Conservation (phyloP, 2,888 invertebrate species). For the Mesodorylaimus sp. region DNA sequence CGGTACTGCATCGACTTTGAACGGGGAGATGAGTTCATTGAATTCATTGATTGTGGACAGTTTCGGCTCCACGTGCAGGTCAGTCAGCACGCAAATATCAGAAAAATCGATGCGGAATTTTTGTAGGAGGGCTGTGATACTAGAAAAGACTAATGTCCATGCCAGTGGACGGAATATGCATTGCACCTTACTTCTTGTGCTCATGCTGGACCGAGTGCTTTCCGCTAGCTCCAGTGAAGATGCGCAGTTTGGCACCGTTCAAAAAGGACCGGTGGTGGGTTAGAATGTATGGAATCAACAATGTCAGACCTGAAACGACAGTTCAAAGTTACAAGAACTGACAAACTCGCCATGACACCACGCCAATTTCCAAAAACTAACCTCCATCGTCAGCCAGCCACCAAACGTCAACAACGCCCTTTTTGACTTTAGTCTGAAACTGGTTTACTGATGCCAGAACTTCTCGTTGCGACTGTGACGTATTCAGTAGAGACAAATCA, state of each 20-base stretch:
- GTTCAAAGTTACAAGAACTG: too few species aligned
- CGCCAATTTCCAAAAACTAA: too few species aligned
- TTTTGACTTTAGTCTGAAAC: conserved; percentile 22
- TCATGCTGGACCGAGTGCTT: conserved; percentile 24
- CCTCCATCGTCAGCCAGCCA: conserved; percentile 83
- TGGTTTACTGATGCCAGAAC: too few species aligned
- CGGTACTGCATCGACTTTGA: not conserved
- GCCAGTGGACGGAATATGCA: not conserved
- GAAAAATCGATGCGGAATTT: conserved; percentile 95
- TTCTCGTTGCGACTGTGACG: too few species aligned
- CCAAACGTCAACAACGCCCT: conserved; percentile 49
- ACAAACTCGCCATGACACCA: too few species aligned
- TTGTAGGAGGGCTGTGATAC: conserved; percentile 75
- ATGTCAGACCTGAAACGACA: conserved; percentile 46
- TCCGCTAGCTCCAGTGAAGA: conserved; percentile 26
- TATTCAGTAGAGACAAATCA: too few species aligned
- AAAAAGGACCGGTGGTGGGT: conserved; percentile 45
- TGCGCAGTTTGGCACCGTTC: conserved; percentile 21
- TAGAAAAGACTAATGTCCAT: conserved; percentile 7
- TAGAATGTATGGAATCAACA: conserved; percentile 64
- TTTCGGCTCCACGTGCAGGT: conserved; percentile 30
- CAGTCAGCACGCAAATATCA: conserved; percentile 71
- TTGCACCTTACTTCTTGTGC: conserved; percentile 16
- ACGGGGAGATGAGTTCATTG: not conserved
- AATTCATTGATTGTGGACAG: not conserved